Conservation (phyloP, 2,113 vertebrate genomes). For the Pipra filicauda region DNA sequence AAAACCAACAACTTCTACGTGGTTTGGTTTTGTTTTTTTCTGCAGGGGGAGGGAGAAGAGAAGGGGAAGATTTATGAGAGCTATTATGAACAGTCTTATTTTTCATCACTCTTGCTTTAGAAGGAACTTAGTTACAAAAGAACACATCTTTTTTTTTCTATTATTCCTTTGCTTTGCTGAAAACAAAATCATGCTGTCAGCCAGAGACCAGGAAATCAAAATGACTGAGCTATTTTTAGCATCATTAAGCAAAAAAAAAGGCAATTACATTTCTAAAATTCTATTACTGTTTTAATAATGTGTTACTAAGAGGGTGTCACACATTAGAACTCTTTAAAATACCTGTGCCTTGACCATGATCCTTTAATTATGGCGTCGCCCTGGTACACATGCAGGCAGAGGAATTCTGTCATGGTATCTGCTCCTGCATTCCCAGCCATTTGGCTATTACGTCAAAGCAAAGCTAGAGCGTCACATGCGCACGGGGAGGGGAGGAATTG, state of each 20-base stretch:
- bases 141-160: background rate
- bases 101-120: background rate
- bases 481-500: background rate
- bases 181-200: background rate
- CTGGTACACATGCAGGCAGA: background rate
- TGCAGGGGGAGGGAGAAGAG: background rate
- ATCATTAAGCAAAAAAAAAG: background rate
- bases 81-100: background rate
- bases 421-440: background rate
- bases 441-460: slow-evolving; percentile 16
- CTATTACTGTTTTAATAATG: slow-evolving; percentile 27
- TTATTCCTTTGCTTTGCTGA: background rate
- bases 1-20: background rate
- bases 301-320: slow-evolving; percentile 10
- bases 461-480: background rate
- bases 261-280: slow-evolving; percentile 37
- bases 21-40: background rate
- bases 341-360: background rate
- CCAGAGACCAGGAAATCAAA: background rate
- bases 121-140: background rate
- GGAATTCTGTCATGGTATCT: slow-evolving; percentile 11
- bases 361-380: background rate
- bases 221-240: background rate
- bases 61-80: background rate
- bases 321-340: background rate